Percentiles rank a stretch among this genome's conserved stretches.
Conservation (phyloP, 2,797 vertebrate species). For the Pangasius larnaudii region DNA sequence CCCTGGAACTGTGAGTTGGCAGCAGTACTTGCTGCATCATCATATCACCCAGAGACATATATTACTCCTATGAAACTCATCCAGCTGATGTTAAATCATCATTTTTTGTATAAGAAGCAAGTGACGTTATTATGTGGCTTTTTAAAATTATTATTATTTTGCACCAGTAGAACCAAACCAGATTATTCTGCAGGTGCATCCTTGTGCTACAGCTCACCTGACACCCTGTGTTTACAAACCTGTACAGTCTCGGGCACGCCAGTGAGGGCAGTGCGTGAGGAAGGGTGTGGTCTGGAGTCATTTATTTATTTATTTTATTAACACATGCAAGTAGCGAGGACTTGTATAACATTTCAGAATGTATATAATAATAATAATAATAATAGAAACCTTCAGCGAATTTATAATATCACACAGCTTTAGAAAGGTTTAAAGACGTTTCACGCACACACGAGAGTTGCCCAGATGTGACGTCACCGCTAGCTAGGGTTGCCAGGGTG, state of each 20-base stretch:
- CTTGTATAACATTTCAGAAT: neutral
- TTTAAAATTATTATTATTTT: neutral
- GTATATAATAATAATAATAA: neutral
- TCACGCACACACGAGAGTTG: neutral
- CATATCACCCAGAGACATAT: neutral
- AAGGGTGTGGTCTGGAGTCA: slow-evolving; percentile 15
- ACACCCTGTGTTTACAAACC: neutral
- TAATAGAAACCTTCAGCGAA: neutral
- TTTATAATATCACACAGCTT: neutral
- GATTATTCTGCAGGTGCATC: neutral
- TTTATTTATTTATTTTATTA: neutral
- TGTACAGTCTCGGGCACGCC: neutral
- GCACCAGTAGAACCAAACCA: neutral
- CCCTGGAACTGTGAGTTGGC: neutral
- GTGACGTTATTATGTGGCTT: neutral
- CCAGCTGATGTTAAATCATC: neutral
- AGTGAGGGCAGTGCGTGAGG: neutral
- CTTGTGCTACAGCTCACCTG: neutral
- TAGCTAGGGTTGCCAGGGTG: neutral
- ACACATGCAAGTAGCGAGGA: neutral
- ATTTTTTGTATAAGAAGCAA: neutral
- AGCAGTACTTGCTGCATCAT: neutral
- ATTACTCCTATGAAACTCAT: neutral
- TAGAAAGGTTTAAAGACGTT: neutral
- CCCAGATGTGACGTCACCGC: neutral